Percentiles rank a stretch among this genome's conserved stretches.
phyloP scores from a whole-genome alignment of 2,797 vertebrate species.

The Cirrhinus mrigala region DNA sequence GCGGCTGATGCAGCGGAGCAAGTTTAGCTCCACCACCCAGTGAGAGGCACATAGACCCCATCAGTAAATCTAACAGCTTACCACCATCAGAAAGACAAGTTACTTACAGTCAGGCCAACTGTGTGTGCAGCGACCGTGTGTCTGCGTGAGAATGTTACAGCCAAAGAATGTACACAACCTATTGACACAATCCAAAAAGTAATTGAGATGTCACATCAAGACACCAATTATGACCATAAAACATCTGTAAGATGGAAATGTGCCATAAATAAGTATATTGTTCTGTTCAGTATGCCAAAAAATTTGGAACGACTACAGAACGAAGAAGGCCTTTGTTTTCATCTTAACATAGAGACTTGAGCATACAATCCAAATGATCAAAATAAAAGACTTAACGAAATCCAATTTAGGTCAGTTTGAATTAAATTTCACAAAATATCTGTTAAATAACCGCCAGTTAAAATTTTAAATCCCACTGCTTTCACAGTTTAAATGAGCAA shows the following conservation, averaged over 20 bases:
- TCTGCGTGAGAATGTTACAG: conserved; percentile 21
- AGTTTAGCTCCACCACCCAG: conserved; percentile 68
- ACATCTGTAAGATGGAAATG: conserved; percentile 6
- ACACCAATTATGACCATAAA: conserved; percentile 5
- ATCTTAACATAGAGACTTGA: neutral
- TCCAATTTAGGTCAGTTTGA: too few species aligned
- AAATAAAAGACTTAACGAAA: neutral
- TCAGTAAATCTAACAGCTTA: conserved; percentile 76
- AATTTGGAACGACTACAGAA: neutral
- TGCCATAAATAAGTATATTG: neutral
- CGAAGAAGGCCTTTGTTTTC: neutral
- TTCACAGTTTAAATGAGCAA: neutral
- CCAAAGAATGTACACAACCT: neutral
- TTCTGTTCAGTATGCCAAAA: neutral
- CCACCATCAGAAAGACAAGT: conserved; percentile 66
- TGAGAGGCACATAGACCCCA: conserved; percentile 74
- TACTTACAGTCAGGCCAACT: conserved; percentile 33
- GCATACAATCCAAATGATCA: neutral
- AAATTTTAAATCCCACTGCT: neutral
- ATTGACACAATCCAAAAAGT: neutral
- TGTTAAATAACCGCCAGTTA: neutral
- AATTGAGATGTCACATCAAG: conserved; percentile 3
- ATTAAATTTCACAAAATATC: neutral
- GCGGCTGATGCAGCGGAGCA: conserved; percentile 46
- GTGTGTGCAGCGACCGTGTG: conserved; percentile 52